Evolutionary conservation across 2,113 vertebrate genomes (phyloP), one percentile per base, ranked within the genome.

Genomic region (Casuarius casuarius): DNA sequence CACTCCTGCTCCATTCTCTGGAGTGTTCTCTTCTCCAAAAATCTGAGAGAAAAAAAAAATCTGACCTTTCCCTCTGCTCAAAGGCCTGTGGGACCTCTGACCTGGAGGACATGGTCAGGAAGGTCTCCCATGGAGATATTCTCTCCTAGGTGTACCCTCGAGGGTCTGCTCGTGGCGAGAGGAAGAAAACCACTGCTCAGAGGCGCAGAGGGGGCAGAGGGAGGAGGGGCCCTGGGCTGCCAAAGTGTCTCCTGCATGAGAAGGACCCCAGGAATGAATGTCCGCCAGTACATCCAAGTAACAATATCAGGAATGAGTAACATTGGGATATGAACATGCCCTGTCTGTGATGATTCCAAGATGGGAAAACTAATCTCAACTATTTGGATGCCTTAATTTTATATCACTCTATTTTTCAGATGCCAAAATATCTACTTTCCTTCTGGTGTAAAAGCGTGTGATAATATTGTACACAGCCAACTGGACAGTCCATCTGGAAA

Each of bases 1-100:
- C 5, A 42, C 19, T 38, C 26, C 71, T 51, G 1, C 26, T 62
- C 56, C 3, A 15, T 70, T 87, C 68, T 35, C 7, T 26, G 62
- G 3, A 0, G 0, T 20, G 12, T 65, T 5, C 5, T 66, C 22
- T 73, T 76, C 10, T 10, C 16, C 40, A 44, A 3, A 35, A 11
- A 15, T 40, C 25, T 21, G 46, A 76, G 35, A 46, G 20, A 4
- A 33, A 35, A 1, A 42, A 8, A 44, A 42, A 44, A 31, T 19
- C 46, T 7, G 12, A 48, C 46, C 17, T 48, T 48, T 48, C 19
- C 18, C 46, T 48, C 46, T 48, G 18, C 18, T 18, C 18, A 48
- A 48, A 48, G 46, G 46, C 46, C 46, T 19, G 46, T 46, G 44
- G 44, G 44, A 15, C 13, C 14, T 16, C 46, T 48, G 46, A 48